Conservation (phyloP, 2,113 vertebrate species). For the Cephalopholis sonnerati region DNA sequence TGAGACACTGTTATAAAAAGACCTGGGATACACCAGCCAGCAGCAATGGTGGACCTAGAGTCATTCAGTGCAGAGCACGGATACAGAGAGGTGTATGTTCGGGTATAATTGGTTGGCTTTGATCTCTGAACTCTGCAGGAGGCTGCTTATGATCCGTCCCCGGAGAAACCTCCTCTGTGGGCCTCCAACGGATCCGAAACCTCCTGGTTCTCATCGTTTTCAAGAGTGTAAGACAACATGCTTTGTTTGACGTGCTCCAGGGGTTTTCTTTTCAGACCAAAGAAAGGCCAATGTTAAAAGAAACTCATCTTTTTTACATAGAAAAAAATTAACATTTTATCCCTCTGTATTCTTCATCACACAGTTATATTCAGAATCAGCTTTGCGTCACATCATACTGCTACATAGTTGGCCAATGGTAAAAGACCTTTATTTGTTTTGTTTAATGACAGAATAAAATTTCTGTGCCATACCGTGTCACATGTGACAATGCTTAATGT, state of each 20-base stretch:
- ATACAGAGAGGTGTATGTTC: conserved; percentile 41
- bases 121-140: conserved; percentile 65
- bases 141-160: conserved; percentile 56
- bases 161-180: conserved; percentile 42
- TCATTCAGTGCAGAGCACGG: conserved; percentile 27
- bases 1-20: neutral
- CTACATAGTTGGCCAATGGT: neutral
- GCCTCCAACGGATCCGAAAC: conserved; percentile 35
- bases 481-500: neutral
- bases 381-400: neutral
- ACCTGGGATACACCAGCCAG: conserved; percentile 1
- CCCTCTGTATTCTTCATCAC: neutral
- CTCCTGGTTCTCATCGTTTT: conserved; percentile 50
- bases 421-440: neutral
- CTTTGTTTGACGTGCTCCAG: neutral
- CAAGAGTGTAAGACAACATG: conserved; percentile 40
- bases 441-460: neutral
- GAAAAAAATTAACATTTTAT: neutral
- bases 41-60: conserved; percentile 4
- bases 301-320: neutral
- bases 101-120: conserved; percentile 70
- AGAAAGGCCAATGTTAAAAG: neutral
- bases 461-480: neutral
- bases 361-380: neutral
- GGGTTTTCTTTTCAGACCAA: neutral